phyloP scores from a whole-genome alignment of 1,140 invertebrate genomes.

The Chelonus insularis region DNA sequence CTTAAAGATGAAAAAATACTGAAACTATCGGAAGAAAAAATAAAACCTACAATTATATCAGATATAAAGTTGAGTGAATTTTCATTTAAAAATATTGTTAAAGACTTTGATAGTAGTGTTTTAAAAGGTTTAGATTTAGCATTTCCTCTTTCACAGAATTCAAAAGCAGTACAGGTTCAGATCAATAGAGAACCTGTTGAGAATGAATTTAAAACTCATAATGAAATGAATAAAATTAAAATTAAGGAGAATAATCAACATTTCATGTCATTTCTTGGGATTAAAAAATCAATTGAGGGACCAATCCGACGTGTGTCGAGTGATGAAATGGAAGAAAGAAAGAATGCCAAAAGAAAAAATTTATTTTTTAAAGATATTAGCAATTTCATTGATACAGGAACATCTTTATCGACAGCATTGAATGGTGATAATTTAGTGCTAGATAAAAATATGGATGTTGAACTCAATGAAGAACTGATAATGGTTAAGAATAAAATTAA shows the following conservation, averaged over 20 bases:
- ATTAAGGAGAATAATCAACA: constrained; percentile 1
- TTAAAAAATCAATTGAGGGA: background rate
- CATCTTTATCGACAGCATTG: background rate
- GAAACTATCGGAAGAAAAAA: too few relatives aligned
- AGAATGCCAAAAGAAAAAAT: background rate
- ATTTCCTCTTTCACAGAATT: constrained; percentile 1
- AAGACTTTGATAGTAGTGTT: background rate
- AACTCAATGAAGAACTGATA: background rate
- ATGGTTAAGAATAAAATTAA: too few relatives aligned
- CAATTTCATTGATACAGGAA: background rate
- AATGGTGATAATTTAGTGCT: background rate
- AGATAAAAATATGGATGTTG: background rate
- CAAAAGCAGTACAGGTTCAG: background rate
- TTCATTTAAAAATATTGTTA: too few relatives aligned
- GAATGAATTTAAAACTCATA: background rate
- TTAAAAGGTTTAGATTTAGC: constrained; percentile 22
- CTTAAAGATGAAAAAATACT: too few relatives aligned
- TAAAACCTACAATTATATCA: too few relatives aligned
- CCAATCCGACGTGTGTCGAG: constrained; percentile 18
- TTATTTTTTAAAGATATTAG: constrained; percentile 12
- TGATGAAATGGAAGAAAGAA: constrained; percentile 15
- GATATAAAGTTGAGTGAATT: too few relatives aligned
- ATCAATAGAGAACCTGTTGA: background rate
- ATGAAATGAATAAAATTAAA: constrained; percentile 1
- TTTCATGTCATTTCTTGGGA: background rate